Evolutionary conservation across 2,113 vertebrate species (phyloP), one percentile per base, ranked within the genome.

Genomic region (Hepsetus odoe): DNA sequence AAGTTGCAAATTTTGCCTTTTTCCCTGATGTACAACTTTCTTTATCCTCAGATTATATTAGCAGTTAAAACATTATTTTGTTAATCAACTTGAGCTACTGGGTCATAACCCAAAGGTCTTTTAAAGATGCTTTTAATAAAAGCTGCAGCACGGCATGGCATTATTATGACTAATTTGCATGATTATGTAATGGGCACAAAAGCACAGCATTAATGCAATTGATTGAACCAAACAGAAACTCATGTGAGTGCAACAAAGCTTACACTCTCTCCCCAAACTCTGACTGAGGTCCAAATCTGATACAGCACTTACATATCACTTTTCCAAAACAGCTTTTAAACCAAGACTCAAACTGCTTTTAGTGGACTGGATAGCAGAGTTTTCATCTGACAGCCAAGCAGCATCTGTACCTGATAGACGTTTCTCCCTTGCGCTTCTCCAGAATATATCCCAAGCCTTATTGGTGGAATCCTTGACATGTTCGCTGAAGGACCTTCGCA

Each of bases 401-500:
- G 6, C 20, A 51, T 28, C 49, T 87, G 86, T 80, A 96, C 94
- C 93, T 93, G 93, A 86, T 6, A 95, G 90, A 59, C 90, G 85
- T 74, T 90, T 89, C 85, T 94, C 94, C 82, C 94, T 89, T 62
- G 91, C 58, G 0, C 88, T 91, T 84, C 85, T 96, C 95, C 95
- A 95, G 91, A 95, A 92, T 70, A 85, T 84, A 0, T 95, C 93
- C 94, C 93, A 92, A 5, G 90, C 92, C 83, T 86, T 92, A 91
- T 91, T 88, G 84, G 87, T 85, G 53, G 94, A 94, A 86, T 89
- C 89, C 72, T 92, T 85, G 18, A 93, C 86, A 11, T 94, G 93
- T 66, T 94, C 90, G 12, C 95, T 95, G 86, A 95, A 94, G 75
- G 94, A 94, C 53, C 94, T 86, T 76, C 90, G 86, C 79, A 95